Evolutionary conservation across 2,888 invertebrate genomes (phyloP).

Genomic region (Branchipolynoe longqiensis): DNA sequence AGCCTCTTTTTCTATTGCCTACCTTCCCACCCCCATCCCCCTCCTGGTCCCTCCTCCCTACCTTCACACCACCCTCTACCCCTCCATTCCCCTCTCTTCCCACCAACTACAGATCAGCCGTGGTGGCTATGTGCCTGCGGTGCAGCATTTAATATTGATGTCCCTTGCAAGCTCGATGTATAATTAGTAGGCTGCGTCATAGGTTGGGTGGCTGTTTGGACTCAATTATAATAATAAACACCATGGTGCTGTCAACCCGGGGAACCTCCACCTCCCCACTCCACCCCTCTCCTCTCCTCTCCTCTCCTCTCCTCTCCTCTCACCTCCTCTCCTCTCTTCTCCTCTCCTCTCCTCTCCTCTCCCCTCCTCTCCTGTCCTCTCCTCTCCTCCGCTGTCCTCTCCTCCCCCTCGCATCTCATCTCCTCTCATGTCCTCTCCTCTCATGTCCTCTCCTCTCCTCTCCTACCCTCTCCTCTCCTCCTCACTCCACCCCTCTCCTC

Average conservation of each 20-base stretch:
- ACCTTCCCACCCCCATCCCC: background rate
- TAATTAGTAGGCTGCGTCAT: conserved; percentile 34
- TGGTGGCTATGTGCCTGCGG: background rate
- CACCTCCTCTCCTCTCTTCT: background rate
- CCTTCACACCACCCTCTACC: background rate
- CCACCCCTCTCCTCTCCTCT: background rate
- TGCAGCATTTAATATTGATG: conserved; percentile 23
- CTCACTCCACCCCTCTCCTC: too few species aligned
- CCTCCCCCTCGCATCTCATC: too few species aligned
- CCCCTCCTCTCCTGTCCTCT: background rate
- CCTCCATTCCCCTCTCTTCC: background rate
- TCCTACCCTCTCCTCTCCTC: too few species aligned
- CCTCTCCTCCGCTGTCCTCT: too few species aligned
- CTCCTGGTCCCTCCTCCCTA: background rate
- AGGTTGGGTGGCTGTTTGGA: conserved; percentile 8
- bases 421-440: too few species aligned
- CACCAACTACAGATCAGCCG: background rate
- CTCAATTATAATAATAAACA: conserved; percentile 5
- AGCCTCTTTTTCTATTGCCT: conserved; percentile 1
- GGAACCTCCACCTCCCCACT: background rate
- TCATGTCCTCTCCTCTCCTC: too few species aligned
- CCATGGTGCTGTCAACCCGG: conserved; percentile 6
- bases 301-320: background rate
- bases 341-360: background rate
- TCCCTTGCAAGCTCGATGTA: background rate